phyloP scores from a whole-genome alignment of 2,888 invertebrate genomes.

The Pharmacophagus antenor region DNA sequence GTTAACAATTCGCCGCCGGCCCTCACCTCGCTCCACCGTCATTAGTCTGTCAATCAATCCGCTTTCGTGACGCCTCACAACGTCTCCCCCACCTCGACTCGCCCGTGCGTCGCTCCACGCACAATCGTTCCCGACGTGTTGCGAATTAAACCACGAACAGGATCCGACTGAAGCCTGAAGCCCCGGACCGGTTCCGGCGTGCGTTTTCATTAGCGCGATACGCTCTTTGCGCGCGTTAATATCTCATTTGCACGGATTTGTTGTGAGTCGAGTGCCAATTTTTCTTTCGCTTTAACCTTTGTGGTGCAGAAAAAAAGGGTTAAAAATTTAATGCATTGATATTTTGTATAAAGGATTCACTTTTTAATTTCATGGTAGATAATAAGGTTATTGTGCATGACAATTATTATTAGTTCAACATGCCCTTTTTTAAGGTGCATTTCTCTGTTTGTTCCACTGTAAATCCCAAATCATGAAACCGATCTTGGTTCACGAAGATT shows the following conservation, averaged over 20 bases:
- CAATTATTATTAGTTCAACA: too few relatives aligned
- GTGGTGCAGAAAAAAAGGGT: too few relatives aligned
- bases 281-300: neutral
- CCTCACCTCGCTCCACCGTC: constrained; percentile 12
- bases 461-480: too few relatives aligned
- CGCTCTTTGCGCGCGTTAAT: constrained; percentile 12
- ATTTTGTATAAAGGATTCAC: too few relatives aligned
- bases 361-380: too few relatives aligned
- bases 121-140: constrained; percentile 15
- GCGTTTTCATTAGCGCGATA: constrained; percentile 14
- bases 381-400: too few relatives aligned
- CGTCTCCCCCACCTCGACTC: constrained; percentile 6
- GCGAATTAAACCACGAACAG: constrained; percentile 18
- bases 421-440: too few relatives aligned
- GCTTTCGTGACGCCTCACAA: constrained; percentile 15
- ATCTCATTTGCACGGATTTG: constrained; percentile 4
- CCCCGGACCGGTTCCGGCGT: constrained; percentile 11
- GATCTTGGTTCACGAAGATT: too few relatives aligned
- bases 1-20: constrained; percentile 23
- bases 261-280: neutral
- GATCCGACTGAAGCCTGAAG: constrained; percentile 6
- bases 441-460: too few relatives aligned
- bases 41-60: constrained; percentile 36
- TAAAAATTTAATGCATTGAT: too few relatives aligned
- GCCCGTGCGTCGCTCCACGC: constrained; percentile 7